A percentile compares a stretch with the other conserved stretches of the same genome.
These are phyloP conservation scores for Mola mola DNA, from an alignment of 2,113 vertebrate species.

Conservation along the genomic window DNA sequence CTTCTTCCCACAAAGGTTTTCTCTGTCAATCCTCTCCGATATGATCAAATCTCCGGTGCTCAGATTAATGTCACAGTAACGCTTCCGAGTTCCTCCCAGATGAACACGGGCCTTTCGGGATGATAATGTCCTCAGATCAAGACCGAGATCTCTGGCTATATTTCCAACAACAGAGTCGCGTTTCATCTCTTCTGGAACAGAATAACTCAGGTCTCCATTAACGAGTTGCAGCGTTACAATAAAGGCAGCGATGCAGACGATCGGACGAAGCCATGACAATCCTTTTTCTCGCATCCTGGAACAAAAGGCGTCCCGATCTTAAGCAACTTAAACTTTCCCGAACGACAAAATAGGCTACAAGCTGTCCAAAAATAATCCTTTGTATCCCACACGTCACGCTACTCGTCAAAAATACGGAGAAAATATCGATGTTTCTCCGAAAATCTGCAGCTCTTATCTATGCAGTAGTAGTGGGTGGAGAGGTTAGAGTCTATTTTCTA, in stretches of 20 bases:
- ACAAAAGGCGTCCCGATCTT: too few relatives aligned
- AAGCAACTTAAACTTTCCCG: not conserved
- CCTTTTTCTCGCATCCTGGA: not conserved
- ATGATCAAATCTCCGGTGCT: constrained; percentile 60
- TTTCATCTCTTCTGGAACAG: constrained; percentile 77
- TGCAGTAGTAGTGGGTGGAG: constrained; percentile 9
- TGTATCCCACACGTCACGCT: not conserved
- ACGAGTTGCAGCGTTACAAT: constrained; percentile 28
- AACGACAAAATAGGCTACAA: not conserved
- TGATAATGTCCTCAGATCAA: constrained; percentile 67
- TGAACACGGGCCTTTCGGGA: constrained; percentile 63
- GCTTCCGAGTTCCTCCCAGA: constrained; percentile 9
- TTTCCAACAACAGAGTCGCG: constrained; percentile 78
- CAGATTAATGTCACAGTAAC: constrained; percentile 50
- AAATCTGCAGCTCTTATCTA: not conserved
- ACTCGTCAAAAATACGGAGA: not conserved
- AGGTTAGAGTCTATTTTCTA: not conserved
- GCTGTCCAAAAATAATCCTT: not conserved
- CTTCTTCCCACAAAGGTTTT: constrained; percentile 65
- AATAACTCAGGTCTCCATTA: constrained; percentile 76
- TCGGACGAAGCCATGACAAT: not conserved
- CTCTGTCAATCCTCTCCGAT: constrained; percentile 66
- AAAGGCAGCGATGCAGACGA: constrained; percentile 13
- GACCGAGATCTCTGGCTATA: constrained; percentile 77
- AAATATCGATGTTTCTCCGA: not conserved